A percentile compares a stretch with the other conserved stretches of the same genome.
These are phyloP conservation scores for Hyppa rectilinea DNA, from an alignment of 2,888 invertebrate species.

Conservation along the genomic window DNA sequence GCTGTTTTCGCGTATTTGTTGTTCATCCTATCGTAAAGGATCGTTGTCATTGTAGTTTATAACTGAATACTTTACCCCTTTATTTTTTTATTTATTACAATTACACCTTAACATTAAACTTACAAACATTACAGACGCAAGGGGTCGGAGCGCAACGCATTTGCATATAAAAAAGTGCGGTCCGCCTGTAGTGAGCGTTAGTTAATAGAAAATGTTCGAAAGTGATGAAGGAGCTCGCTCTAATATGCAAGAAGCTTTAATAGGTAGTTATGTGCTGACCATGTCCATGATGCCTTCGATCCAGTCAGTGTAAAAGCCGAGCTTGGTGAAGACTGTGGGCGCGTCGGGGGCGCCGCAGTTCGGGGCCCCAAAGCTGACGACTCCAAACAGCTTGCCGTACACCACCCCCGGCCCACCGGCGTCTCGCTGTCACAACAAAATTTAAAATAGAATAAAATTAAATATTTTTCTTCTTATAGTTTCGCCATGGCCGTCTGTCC, in stretches of 20 bases:
- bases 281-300: conserved; percentile 79
- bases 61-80: neutral
- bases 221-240: neutral
- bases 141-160: neutral
- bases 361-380: conserved; percentile 83
- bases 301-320: conserved; percentile 82
- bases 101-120: no score
- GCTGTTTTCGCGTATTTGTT: neutral
- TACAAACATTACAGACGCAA: neutral
- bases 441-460: neutral
- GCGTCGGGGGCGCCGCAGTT: conserved; percentile 80
- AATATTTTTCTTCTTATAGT: no score
- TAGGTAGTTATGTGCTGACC: conserved; percentile 65
- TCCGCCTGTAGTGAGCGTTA: neutral
- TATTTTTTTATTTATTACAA: neutral
- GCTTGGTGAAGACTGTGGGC: conserved; percentile 85
- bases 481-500: no score
- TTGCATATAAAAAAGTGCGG: neutral
- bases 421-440: conserved; percentile 74
- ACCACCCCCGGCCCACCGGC: conserved; percentile 83
- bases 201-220: neutral
- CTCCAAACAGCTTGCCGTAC: conserved; percentile 74
- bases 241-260: neutral
- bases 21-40: neutral
- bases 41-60: no score